Percentiles rank a stretch among this genome's conserved stretches.
Evolutionary conservation across 2,888 invertebrate species (phyloP).

Genomic region (Leptopilina myrica): DNA sequence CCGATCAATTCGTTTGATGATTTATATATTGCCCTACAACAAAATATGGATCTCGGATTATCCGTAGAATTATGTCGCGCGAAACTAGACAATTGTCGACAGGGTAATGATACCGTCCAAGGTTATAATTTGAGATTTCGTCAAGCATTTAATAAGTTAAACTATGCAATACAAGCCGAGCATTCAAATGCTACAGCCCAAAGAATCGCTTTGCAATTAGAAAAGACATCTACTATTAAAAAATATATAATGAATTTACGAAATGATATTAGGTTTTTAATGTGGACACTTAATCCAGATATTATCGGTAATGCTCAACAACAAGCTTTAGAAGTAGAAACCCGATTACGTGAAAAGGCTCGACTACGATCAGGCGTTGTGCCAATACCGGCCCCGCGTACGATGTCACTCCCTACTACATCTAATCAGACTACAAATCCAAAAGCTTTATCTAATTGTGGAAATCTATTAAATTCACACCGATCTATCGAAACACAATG

Average conservation of each 20-base stretch:
- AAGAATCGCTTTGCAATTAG: neutral
- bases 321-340: neutral
- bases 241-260: slow-evolving; percentile 12
- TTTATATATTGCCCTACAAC: neutral
- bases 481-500: neutral
- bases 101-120: neutral
- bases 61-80: too few species aligned
- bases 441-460: too few species aligned
- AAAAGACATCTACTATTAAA: neutral
- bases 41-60: neutral
- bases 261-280: neutral
- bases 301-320: neutral
- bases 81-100: too few species aligned
- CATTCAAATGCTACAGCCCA: neutral
- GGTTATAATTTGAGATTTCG: neutral
- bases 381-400: neutral
- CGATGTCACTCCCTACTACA: too few species aligned
- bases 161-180: neutral
- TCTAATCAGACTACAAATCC: too few species aligned
- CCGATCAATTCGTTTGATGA: too few species aligned
- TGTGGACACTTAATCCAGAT: neutral
- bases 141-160: neutral
- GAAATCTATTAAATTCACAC: neutral
- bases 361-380: neutral
- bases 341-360: neutral